A percentile compares a stretch with the other conserved stretches of the same genome.
Evolutionary conservation across 2,888 invertebrate species (phyloP).

Genomic region (Cecidostiba fungosa): DNA sequence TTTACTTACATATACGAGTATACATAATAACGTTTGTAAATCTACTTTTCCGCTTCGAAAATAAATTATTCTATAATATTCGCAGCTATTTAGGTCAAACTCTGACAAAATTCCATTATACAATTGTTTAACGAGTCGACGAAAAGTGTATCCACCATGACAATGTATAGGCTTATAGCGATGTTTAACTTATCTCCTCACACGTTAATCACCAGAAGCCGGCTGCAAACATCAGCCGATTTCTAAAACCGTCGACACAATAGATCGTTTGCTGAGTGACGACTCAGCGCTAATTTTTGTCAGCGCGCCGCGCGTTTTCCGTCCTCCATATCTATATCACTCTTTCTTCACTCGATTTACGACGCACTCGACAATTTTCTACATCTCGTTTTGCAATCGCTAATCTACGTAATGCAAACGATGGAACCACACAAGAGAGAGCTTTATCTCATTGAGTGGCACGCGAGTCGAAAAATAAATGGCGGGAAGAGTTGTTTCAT

Average conservation of each 20-base stretch:
- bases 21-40: background rate
- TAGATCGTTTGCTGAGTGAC: background rate
- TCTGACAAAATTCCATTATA: background rate
- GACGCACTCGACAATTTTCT: background rate
- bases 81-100: background rate
- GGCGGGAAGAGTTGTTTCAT: background rate
- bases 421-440: background rate
- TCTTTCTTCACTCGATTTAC: background rate
- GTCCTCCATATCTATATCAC: background rate
- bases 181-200: background rate
- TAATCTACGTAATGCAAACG: slow-evolving; percentile 5
- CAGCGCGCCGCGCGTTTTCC: background rate
- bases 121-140: background rate
- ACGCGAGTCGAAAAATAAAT: slow-evolving; percentile 1
- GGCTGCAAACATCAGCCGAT: background rate
- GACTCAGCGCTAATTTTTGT: slow-evolving; percentile 2
- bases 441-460: background rate
- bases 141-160: background rate
- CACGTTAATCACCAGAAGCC: background rate
- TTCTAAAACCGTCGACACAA: too few relatives aligned
- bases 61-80: background rate
- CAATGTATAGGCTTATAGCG: too few relatives aligned
- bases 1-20: too few relatives aligned
- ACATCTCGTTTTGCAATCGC: background rate
- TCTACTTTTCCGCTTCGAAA: background rate